Conservation (phyloP, 1,140 invertebrate genomes). For the Muscidifurax raptorellus region DNA sequence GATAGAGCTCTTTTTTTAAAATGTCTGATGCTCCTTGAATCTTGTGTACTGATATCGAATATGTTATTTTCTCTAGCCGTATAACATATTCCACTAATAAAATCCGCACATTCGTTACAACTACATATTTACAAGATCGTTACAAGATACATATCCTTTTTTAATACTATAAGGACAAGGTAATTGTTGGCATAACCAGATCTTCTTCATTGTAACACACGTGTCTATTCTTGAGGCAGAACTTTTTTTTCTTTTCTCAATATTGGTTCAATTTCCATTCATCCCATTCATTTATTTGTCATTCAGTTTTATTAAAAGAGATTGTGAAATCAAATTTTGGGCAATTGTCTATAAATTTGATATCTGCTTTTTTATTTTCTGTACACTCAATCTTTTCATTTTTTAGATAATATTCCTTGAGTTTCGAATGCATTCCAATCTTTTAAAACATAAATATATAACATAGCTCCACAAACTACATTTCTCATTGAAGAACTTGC, state of each 20-base stretch:
- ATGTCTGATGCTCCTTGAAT: neutral
- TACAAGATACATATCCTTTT: neutral
- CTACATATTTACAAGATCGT: neutral
- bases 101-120: neutral
- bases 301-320: neutral
- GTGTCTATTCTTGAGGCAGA: neutral
- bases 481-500: neutral
- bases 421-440: slow-evolving; percentile 16
- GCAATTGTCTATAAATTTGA: neutral
- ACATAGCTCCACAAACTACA: neutral
- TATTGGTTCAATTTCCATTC: slow-evolving; percentile 2
- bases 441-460: slow-evolving; percentile 3
- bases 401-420: neutral
- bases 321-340: neutral
- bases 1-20: slow-evolving; percentile 3
- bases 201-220: neutral
- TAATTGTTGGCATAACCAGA: neutral
- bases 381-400: neutral
- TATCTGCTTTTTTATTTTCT: neutral
- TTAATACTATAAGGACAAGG: neutral
- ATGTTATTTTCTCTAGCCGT: neutral
- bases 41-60: neutral
- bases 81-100: neutral
- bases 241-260: neutral
- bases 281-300: too few relatives aligned